phyloP scores from a whole-genome alignment of 2,888 invertebrate genomes.

The Notodonta ziczac region DNA sequence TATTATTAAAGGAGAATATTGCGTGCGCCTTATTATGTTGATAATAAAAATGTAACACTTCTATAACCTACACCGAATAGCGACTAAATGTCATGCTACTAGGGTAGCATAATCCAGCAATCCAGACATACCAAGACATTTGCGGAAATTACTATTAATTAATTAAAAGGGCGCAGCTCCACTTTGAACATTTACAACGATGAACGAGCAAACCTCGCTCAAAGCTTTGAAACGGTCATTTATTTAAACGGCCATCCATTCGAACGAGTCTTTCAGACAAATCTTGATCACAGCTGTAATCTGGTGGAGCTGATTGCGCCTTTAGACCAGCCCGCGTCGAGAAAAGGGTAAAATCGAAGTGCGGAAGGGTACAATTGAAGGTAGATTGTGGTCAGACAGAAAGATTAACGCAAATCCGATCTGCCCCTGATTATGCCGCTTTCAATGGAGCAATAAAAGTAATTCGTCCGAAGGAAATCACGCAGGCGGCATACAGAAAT shows the following conservation, averaged over 20 bases:
- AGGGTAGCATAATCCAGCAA: not conserved
- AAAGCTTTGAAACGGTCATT: constrained; percentile 33
- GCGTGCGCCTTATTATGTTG: not conserved
- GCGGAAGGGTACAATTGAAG: constrained; percentile 14
- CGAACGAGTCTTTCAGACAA: constrained; percentile 28
- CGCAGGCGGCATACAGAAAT: constrained; percentile 12
- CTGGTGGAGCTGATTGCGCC: constrained; percentile 32
- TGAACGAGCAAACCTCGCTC: constrained; percentile 27
- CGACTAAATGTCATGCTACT: not conserved
- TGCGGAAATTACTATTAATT: constrained; percentile 11
- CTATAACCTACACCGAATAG: not conserved
- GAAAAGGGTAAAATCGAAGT: constrained; percentile 11
- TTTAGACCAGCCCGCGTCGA: constrained; percentile 21
- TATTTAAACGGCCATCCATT: constrained; percentile 38
- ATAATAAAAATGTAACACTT: not conserved
- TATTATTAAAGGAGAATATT: not conserved
- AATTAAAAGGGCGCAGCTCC: constrained; percentile 9
- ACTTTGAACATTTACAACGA: constrained; percentile 21
- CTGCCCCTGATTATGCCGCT: not conserved
- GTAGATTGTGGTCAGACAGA: constrained; percentile 10
- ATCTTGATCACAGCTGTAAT: constrained; percentile 39
- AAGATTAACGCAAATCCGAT: constrained; percentile 2
- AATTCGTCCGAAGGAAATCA: constrained; percentile 6
- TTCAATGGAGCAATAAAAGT: not conserved
- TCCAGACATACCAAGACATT: constrained; percentile 8